Conservation (phyloP, 1,140 invertebrate genomes). For the Papilio polytes region DNA sequence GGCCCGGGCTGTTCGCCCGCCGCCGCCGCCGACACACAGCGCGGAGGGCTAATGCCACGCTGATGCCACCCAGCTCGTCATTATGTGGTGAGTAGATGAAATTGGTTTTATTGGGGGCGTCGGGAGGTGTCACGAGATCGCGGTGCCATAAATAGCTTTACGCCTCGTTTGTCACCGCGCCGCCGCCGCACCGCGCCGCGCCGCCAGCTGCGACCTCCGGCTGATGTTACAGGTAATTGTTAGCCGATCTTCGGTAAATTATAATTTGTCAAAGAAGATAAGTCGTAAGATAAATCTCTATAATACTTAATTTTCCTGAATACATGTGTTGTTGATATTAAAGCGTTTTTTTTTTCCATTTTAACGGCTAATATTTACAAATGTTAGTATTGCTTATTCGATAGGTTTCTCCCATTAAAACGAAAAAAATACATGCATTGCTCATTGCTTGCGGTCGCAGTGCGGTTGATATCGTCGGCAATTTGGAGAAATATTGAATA, state of each 20-base stretch:
- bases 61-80: neutral
- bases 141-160: constrained; percentile 12
- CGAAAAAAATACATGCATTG: no score
- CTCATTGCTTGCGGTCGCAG: no score
- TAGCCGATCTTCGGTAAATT: neutral
- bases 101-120: constrained; percentile 35
- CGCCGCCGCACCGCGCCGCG: no score
- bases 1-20: no score
- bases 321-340: neutral
- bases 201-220: neutral
- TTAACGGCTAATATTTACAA: no score
- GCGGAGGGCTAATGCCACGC: neutral
- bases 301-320: neutral
- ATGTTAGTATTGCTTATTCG: no score
- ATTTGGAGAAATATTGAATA: constrained; percentile 44
- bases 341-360: no score
- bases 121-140: constrained; percentile 18
- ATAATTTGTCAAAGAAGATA: neutral
- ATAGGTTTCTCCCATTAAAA: neutral
- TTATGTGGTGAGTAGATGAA: neutral
- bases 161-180: neutral
- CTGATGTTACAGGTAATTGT: neutral
- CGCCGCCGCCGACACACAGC: no score
- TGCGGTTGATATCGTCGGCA: neutral
- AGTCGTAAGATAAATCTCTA: neutral